Evolutionary conservation across 2,113 vertebrate genomes (phyloP).

Genomic region (Anas platyrhynchos): DNA sequence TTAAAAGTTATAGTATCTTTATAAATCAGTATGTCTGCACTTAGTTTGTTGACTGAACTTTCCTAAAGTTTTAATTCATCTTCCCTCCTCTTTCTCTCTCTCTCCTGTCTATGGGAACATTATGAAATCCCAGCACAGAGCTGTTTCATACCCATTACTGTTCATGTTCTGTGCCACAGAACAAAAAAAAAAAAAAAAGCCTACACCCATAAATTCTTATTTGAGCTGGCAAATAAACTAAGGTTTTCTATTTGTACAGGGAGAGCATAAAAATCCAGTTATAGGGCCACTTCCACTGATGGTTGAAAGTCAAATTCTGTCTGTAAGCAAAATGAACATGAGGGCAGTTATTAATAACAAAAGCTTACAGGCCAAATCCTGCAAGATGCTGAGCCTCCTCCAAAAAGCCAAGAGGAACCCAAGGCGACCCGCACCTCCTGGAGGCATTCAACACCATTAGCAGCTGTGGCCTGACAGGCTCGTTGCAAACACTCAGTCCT

Average conservation of each 20-base stretch:
- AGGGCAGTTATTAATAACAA: conserved; percentile 52
- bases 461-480: background rate
- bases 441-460: background rate
- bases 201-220: conserved; percentile 2
- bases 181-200: rapidly evolving
- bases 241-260: conserved; percentile 12
- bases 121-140: conserved; percentile 13
- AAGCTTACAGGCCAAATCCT: conserved; percentile 19
- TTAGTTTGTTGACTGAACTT: conserved; percentile 72
- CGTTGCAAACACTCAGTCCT: background rate
- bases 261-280: conserved; percentile 16
- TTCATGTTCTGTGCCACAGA: background rate
- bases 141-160: background rate
- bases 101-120: conserved; percentile 8
- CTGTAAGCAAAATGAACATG: conserved; percentile 1
- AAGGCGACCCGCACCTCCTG: background rate
- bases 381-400: conserved; percentile 1
- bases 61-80: conserved; percentile 62
- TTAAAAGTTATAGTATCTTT: conserved; percentile 79
- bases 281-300: conserved; percentile 10
- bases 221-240: conserved; percentile 25
- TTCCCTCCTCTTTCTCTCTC: background rate
- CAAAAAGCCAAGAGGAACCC: background rate
- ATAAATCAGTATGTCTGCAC: conserved; percentile 76
- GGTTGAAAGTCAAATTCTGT: background rate